Conservation (phyloP, 1,140 invertebrate genomes). For the Galleria mellonella region DNA sequence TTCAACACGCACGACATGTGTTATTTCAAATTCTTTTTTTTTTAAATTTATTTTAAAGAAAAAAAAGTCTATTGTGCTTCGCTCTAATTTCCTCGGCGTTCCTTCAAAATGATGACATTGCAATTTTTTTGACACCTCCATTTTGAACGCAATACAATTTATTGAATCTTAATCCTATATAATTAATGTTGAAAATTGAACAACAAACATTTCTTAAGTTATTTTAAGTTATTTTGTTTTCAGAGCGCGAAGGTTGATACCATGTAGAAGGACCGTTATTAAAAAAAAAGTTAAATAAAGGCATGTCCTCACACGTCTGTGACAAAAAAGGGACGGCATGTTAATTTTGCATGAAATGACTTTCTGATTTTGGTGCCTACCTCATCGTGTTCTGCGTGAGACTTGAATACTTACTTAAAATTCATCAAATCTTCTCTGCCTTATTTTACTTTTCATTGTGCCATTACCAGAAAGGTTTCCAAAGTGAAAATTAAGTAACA, state of each 20-base stretch:
- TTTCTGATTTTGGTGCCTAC: conserved; percentile 5
- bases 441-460: too few relatives aligned
- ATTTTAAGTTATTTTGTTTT: neutral
- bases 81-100: neutral
- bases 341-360: conserved; percentile 6
- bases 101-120: conserved; percentile 3
- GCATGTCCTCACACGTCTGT: neutral
- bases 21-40: neutral
- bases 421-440: too few relatives aligned
- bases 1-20: conserved; percentile 3
- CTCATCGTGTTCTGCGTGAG: too few relatives aligned
- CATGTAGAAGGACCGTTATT: conserved; percentile 2
- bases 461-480: too few relatives aligned
- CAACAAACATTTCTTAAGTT: neutral
- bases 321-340: conserved; percentile 4
- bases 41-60: neutral
- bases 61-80: neutral
- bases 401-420: too few relatives aligned
- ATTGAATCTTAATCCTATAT: neutral
- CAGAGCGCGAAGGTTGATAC: too few relatives aligned
- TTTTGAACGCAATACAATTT: neutral
- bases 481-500: too few relatives aligned
- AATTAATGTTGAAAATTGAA: neutral
- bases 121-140: neutral
- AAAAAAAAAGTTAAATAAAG: neutral